These are phyloP conservation scores for Halocynthia roretzi DNA, from an alignment of 23 tunicate species.

Conservation along the genomic window DNA sequence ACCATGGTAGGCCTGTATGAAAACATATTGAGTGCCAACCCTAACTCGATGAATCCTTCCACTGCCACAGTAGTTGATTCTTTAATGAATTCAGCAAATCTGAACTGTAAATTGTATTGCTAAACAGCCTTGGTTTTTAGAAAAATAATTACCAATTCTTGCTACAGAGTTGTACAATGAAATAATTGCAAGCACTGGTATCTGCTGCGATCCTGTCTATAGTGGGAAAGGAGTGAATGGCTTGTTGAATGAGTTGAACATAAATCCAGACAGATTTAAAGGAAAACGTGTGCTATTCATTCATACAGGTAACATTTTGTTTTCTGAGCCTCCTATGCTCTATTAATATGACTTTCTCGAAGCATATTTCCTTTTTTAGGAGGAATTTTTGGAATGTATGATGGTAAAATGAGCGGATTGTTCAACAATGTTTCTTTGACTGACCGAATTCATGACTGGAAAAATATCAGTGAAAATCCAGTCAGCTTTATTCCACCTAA, in stretches of 20 bases:
- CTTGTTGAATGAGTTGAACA: slow-evolving; percentile 50
- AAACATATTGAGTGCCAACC: background rate
- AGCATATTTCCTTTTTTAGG: background rate
- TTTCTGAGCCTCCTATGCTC: background rate
- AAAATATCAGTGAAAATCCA: background rate
- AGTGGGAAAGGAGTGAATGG: slow-evolving; percentile 90
- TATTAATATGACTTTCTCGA: no score
- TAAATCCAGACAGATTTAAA: slow-evolving; percentile 51
- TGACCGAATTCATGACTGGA: slow-evolving; percentile 12
- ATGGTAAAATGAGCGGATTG: slow-evolving; percentile 26
- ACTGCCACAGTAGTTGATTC: no score
- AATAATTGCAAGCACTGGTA: slow-evolving; percentile 55
- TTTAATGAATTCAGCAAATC: no score
- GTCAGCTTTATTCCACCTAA: no score
- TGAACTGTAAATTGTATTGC: no score
- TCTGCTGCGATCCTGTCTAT: slow-evolving; percentile 88
- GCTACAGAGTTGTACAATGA: slow-evolving; percentile 26
- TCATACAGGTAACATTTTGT: slow-evolving; percentile 61
- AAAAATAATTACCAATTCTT: background rate
- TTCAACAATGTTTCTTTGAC: background rate
- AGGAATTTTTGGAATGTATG: slow-evolving; percentile 44
- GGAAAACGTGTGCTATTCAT: slow-evolving; percentile 73
- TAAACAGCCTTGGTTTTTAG: no score
- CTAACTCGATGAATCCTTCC: no score
- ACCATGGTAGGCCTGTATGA: slow-evolving; percentile 35